These are phyloP conservation scores for Megaleporinus macrocephalus DNA, from an alignment of 2,113 vertebrate genomes.

Conservation along the genomic window DNA sequence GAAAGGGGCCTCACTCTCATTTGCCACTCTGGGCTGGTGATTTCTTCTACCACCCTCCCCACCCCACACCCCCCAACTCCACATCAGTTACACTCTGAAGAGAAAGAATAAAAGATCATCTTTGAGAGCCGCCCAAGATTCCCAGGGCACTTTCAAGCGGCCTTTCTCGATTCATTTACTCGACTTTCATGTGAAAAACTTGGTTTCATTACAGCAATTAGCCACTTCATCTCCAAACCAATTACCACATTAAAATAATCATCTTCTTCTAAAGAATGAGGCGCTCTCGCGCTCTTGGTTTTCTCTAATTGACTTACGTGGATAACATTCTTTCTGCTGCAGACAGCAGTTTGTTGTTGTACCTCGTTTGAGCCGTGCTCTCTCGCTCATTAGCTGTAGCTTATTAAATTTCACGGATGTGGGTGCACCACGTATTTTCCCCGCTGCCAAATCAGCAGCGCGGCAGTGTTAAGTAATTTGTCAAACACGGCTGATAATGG, in stretches of 20 bases:
- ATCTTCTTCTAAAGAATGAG: conserved; percentile 39
- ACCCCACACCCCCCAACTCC: conserved; percentile 1
- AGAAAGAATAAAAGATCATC: conserved; percentile 66
- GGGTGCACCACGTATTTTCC: conserved; percentile 23
- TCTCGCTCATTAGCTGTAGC: conserved; percentile 70
- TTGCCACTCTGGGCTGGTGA: conserved; percentile 42
- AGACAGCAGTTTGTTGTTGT: conserved; percentile 54
- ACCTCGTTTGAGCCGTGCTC: conserved; percentile 66
- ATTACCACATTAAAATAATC: conserved; percentile 73
- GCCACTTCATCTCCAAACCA: conserved; percentile 61
- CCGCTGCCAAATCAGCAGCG: conserved; percentile 50
- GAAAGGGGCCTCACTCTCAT: conserved; percentile 55
- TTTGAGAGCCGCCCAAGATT: conserved; percentile 70
- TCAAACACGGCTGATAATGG: conserved; percentile 75
- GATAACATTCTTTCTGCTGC: conserved; percentile 50
- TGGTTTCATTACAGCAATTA: conserved; percentile 76
- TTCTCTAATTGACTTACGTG: conserved; percentile 72
- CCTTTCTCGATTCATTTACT: conserved; percentile 71
- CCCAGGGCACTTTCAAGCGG: conserved; percentile 58
- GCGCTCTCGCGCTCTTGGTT: not conserved
- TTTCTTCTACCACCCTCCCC: conserved; percentile 36
- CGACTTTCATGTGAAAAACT: conserved; percentile 70
- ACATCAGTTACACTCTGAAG: conserved; percentile 44
- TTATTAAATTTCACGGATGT: conserved; percentile 47
- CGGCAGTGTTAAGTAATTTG: conserved; percentile 76